phyloP scores from a whole-genome alignment of 2,888 invertebrate species.

The Cheilosia variabilis region DNA sequence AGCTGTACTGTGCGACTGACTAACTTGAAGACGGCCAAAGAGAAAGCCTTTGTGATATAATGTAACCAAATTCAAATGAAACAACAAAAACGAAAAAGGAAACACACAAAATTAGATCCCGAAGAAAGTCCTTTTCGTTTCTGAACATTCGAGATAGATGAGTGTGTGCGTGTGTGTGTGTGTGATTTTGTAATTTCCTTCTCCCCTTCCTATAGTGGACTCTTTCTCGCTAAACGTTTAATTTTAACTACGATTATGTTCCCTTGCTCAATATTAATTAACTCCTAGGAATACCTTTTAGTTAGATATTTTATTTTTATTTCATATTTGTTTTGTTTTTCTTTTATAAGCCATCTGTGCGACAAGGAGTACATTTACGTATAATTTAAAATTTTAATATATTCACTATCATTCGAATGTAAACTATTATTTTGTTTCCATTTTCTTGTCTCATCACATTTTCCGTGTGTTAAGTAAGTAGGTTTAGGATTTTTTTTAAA shows the following conservation, averaged over 20 bases:
- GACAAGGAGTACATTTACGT: slow-evolving; percentile 30
- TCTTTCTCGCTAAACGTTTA: background rate
- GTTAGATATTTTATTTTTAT: slow-evolving; percentile 7
- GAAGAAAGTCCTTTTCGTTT: background rate
- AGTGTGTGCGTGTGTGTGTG: background rate
- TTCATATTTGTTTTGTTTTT: slow-evolving; percentile 17
- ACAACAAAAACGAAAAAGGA: slow-evolving; percentile 1
- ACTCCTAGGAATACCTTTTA: background rate
- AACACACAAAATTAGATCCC: background rate
- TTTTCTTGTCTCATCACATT: slow-evolving; percentile 17
- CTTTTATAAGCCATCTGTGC: slow-evolving; percentile 6
- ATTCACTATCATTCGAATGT: slow-evolving; percentile 28
- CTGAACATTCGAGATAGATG: slow-evolving; percentile 17
- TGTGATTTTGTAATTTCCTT: slow-evolving; percentile 30
- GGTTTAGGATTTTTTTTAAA: background rate
- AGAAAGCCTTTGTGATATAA: slow-evolving; percentile 71
- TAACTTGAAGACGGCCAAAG: slow-evolving; percentile 23
- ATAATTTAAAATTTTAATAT: slow-evolving; percentile 46
- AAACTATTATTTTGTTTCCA: slow-evolving; percentile 20
- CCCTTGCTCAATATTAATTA: slow-evolving; percentile 11
- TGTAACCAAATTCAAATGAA: slow-evolving; percentile 42
- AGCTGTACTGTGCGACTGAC: slow-evolving; percentile 79
- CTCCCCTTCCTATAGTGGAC: background rate
- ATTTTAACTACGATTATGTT: background rate
- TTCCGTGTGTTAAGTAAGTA: slow-evolving; percentile 9